These are phyloP conservation scores for Tachysurus fulvidraco DNA, from an alignment of 2,113 vertebrate species.

Conservation along the genomic window DNA sequence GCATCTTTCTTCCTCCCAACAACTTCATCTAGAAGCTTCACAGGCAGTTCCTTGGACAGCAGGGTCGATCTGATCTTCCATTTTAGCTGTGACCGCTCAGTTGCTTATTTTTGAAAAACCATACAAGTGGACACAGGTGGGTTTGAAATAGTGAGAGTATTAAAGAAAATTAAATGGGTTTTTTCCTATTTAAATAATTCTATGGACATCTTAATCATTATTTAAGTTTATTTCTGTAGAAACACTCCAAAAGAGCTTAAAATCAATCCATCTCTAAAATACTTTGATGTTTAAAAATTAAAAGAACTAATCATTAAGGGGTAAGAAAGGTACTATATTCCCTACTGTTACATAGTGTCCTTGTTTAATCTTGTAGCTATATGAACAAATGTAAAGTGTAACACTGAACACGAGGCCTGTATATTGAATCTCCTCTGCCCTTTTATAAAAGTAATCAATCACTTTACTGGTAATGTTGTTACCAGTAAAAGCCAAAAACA, in stretches of 20 bases:
- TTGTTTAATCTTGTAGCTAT: not conserved
- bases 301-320: not conserved
- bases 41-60: not conserved
- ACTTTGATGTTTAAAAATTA: too few species aligned
- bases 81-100: not conserved
- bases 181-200: too few species aligned
- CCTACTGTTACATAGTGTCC: not conserved
- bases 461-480: not conserved
- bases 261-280: too few species aligned
- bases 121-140: not conserved
- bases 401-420: not conserved
- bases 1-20: not conserved
- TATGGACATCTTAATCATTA: too few species aligned
- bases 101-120: not conserved
- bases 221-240: too few species aligned
- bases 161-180: too few species aligned
- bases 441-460: not conserved
- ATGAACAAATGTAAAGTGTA: not conserved
- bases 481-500: too few species aligned
- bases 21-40: not conserved
- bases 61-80: not conserved
- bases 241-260: not conserved
- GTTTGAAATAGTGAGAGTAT: not conserved
- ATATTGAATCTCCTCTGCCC: not conserved
- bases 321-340: not conserved